These are phyloP conservation scores for Leptosomus discolor DNA, from an alignment of 2,113 vertebrate genomes.

Conservation along the genomic window DNA sequence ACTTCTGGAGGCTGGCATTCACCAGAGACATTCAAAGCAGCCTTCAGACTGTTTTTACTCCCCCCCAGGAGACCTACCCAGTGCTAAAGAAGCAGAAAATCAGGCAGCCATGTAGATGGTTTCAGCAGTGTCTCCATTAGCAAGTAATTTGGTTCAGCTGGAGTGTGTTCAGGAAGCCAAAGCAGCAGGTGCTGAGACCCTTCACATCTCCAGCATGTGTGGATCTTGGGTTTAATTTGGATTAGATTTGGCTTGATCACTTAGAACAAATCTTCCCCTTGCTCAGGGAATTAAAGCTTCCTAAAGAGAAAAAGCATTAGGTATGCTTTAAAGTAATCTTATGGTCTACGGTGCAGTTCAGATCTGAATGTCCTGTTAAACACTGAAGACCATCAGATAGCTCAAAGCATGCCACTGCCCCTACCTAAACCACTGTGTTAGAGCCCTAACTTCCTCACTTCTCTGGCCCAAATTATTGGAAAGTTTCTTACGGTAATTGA, in stretches of 20 bases:
- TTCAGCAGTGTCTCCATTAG: neutral
- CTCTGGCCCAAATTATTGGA: neutral
- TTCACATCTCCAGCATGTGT: neutral
- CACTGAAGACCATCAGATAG: neutral
- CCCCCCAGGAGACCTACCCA: no score
- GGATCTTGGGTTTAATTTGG: neutral
- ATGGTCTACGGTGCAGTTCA: fast-evolving
- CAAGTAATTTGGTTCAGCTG: neutral
- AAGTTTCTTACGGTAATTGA: neutral
- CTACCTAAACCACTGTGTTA: neutral
- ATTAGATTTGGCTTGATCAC: neutral
- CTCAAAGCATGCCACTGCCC: neutral
- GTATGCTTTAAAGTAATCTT: neutral
- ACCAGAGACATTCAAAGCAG: neutral
- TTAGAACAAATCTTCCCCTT: neutral
- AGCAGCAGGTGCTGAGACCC: neutral
- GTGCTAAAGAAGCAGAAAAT: neutral
- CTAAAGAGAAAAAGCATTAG: neutral
- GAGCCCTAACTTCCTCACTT: neutral
- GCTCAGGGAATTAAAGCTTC: neutral
- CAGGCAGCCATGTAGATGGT: neutral
- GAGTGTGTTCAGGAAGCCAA: neutral
- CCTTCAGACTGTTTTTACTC: neutral
- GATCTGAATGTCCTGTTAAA: neutral
- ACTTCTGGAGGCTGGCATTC: neutral